A percentile compares a stretch with the other conserved stretches of the same genome.
Evolutionary conservation across 2,797 vertebrate genomes (phyloP).

Genomic region (Rhinatrema bivittatum): DNA sequence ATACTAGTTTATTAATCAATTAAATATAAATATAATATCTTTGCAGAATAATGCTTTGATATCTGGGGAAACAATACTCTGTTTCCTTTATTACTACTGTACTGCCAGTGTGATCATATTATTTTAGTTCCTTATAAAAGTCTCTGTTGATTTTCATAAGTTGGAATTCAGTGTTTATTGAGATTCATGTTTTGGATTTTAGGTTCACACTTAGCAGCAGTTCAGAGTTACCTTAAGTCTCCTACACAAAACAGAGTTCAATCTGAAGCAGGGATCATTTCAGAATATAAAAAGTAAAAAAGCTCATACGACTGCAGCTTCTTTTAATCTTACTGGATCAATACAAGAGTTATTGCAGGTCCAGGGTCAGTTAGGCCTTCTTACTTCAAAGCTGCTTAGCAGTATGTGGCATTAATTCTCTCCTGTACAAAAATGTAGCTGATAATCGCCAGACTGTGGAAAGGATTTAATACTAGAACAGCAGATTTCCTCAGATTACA

Average conservation of each 20-base stretch:
- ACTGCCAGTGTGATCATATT: slow-evolving; percentile 17
- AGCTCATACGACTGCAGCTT: slow-evolving; percentile 18
- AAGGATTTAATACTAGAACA: slow-evolving; percentile 71
- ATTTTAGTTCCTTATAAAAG: too few species aligned
- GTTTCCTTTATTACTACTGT: slow-evolving; percentile 2
- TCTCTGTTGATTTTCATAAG: too few species aligned
- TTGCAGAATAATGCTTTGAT: slow-evolving; percentile 8
- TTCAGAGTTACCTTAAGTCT: slow-evolving; percentile 28
- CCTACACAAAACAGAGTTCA: slow-evolving; percentile 11
- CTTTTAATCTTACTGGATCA: slow-evolving; percentile 24
- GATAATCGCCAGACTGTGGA: slow-evolving; percentile 70
- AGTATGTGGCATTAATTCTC: slow-evolving; percentile 74
- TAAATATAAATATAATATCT: too few species aligned
- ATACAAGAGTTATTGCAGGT: slow-evolving; percentile 67
- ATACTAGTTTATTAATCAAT: slow-evolving; percentile 5
- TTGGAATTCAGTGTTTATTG: slow-evolving; percentile 39
- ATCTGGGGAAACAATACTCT: not conserved
- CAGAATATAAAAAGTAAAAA: slow-evolving; percentile 21
- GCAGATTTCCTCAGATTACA: slow-evolving; percentile 80
- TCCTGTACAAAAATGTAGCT: slow-evolving; percentile 71
- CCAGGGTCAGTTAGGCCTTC: slow-evolving; percentile 54
- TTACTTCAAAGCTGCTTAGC: slow-evolving; percentile 78
- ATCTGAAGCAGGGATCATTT: slow-evolving; percentile 8
- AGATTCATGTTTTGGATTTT: slow-evolving; percentile 21
- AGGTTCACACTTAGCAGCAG: slow-evolving; percentile 14